phyloP scores from a whole-genome alignment of 1,140 invertebrate species.

The Oedothorax gibbosus region DNA sequence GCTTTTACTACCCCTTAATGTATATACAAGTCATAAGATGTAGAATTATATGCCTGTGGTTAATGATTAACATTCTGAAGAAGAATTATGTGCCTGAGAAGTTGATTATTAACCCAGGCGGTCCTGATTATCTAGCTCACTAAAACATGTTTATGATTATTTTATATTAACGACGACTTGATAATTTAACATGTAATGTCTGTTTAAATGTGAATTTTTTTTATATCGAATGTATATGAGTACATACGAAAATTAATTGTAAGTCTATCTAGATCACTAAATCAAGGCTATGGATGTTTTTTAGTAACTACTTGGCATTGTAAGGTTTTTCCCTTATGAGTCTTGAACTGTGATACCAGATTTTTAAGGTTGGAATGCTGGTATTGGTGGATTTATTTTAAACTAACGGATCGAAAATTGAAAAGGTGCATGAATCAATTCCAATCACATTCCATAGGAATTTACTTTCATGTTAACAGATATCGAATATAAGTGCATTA shows the following conservation, averaged over 20 bases:
- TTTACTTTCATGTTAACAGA: not conserved
- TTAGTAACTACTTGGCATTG: not conserved
- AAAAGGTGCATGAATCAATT: not conserved
- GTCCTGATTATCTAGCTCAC: too few relatives aligned
- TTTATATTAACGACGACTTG: not conserved
- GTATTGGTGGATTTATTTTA: slow-evolving; percentile 7
- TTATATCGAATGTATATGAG: not conserved
- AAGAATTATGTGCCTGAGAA: too few relatives aligned
- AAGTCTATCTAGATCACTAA: not conserved
- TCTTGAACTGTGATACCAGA: slow-evolving; percentile 44
- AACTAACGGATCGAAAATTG: not conserved
- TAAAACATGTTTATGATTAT: too few relatives aligned
- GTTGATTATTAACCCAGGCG: too few relatives aligned
- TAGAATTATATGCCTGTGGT: too few relatives aligned
- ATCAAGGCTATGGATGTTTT: not conserved
- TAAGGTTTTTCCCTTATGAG: not conserved
- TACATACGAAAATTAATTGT: not conserved
- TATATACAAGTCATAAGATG: too few relatives aligned
- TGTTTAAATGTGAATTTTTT: not conserved
- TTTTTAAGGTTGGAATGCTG: slow-evolving; percentile 17
- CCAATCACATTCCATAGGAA: slow-evolving; percentile 24
- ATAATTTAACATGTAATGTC: not conserved
- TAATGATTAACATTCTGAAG: too few relatives aligned
- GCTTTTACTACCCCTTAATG: too few relatives aligned
- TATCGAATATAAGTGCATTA: not conserved